These are phyloP conservation scores for Oikopleura dioica DNA, from an alignment of 23 tunicate species.

Conservation along the genomic window DNA sequence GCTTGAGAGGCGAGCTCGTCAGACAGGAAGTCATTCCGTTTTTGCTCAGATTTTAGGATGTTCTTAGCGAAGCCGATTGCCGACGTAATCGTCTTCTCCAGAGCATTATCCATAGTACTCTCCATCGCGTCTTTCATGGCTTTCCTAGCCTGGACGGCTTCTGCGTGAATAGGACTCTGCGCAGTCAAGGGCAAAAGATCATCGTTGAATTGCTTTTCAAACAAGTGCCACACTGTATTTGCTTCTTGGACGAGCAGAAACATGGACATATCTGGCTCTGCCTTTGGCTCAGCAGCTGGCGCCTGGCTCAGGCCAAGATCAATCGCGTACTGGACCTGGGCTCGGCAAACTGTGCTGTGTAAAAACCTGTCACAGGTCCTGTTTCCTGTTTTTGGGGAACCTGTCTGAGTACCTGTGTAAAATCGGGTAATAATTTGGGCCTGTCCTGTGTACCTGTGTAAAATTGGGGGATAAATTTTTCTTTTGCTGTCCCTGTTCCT, in stretches of 20 bases:
- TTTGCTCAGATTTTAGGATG: constrained; percentile 37
- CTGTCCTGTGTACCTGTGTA: too few relatives aligned
- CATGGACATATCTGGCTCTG: constrained; percentile 62
- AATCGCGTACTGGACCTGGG: constrained; percentile 79
- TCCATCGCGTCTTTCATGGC: constrained; percentile 33
- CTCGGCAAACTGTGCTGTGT: too few relatives aligned
- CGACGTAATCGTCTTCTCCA: constrained; percentile 34
- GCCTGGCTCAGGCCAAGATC: constrained; percentile 34
- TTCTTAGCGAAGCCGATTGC: constrained; percentile 65
- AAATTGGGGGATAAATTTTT: too few relatives aligned
- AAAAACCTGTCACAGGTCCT: too few relatives aligned
- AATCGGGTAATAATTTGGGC: too few relatives aligned
- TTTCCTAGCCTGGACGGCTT: neutral
- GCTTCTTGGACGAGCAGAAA: constrained; percentile 66
- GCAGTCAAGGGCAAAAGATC: constrained; percentile 43
- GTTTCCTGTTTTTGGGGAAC: too few relatives aligned
- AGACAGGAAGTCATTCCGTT: constrained; percentile 38
- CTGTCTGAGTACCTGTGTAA: too few relatives aligned
- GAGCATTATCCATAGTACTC: constrained; percentile 46
- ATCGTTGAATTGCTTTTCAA: constrained; percentile 88
- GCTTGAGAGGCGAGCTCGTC: constrained; percentile 40
- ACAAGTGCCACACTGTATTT: constrained; percentile 70
- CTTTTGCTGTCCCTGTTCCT: too few relatives aligned
- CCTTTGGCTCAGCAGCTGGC: constrained; percentile 55
- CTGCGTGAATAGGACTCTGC: neutral